Conservation (phyloP, 35 echinoderm and acorn worm genomes). For the Anneissia japonica region DNA sequence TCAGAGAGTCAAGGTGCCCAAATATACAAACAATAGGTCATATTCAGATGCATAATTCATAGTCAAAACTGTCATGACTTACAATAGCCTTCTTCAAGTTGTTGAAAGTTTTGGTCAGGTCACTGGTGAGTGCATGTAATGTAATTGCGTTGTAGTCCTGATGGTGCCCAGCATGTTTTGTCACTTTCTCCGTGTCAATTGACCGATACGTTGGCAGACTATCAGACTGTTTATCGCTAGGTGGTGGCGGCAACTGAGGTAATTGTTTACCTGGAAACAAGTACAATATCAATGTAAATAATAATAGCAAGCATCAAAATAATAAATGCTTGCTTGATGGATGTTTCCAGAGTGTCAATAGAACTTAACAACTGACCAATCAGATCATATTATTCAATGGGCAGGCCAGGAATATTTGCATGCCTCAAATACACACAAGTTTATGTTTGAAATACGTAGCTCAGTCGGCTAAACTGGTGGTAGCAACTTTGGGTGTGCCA, state of each 20-base stretch:
- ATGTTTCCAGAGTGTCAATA: too few relatives aligned
- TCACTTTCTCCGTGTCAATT: slow-evolving; percentile 58
- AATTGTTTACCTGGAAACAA: slow-evolving; percentile 68
- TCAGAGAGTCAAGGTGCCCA: background rate
- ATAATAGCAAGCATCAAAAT: too few relatives aligned
- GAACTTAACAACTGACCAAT: too few relatives aligned
- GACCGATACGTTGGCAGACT: slow-evolving; percentile 64
- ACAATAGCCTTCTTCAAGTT: slow-evolving; percentile 95
- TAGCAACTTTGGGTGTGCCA: too few relatives aligned
- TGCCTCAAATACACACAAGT: too few relatives aligned
- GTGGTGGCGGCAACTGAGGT: slow-evolving; percentile 57
- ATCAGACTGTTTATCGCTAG: slow-evolving; percentile 84
- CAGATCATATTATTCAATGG: too few relatives aligned
- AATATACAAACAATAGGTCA: background rate
- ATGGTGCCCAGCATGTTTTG: background rate
- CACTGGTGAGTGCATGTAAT: slow-evolving; percentile 51
- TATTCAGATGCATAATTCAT: background rate
- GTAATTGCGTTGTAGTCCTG: slow-evolving; percentile 72
- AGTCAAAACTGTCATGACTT: slow-evolving; percentile 3
- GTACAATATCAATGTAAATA: too few relatives aligned
- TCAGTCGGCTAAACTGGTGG: too few relatives aligned
- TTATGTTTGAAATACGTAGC: too few relatives aligned
- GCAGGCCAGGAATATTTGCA: too few relatives aligned
- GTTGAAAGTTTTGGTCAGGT: slow-evolving; percentile 79
- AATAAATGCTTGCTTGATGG: too few relatives aligned